Conservation (phyloP, 2,113 vertebrate species). For the Actinemys pallida region DNA sequence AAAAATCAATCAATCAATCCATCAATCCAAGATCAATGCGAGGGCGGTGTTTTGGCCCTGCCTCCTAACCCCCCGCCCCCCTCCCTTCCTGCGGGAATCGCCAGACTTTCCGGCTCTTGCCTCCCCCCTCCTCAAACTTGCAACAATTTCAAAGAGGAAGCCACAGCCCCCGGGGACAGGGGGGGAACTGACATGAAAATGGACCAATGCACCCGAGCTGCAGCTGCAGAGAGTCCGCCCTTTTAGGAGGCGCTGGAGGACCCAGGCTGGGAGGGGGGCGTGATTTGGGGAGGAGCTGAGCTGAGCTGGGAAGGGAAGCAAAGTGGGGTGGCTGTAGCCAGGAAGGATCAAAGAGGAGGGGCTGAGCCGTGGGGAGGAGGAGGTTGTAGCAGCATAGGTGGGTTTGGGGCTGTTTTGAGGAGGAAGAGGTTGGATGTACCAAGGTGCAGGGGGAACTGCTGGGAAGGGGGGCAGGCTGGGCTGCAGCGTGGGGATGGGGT, state of each 20-base stretch:
- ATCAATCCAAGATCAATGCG: too few relatives aligned
- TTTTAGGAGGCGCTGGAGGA: neutral
- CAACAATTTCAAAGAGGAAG: constrained; percentile 39
- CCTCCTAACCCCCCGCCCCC: too few relatives aligned
- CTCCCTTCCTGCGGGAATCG: too few relatives aligned
- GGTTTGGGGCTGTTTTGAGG: neutral
- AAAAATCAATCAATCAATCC: neutral
- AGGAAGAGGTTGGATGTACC: too few relatives aligned
- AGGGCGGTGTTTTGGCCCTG: too few relatives aligned
- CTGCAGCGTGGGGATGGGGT: neutral
- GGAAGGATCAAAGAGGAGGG: neutral
- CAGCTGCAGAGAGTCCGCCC: neutral
- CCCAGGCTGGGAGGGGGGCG: neutral
- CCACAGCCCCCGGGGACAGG: neutral
- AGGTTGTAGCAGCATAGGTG: neutral
- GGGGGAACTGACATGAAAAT: neutral
- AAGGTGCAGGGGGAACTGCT: neutral
- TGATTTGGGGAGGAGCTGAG: neutral
- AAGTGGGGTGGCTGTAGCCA: neutral
- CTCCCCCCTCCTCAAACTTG: neutral
- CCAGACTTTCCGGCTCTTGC: too few relatives aligned
- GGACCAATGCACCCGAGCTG: constrained; percentile 33
- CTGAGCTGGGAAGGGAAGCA: fast-evolving
- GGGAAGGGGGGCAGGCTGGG: neutral
- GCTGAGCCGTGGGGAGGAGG: neutral